A percentile compares a stretch with the other conserved stretches of the same genome.
phyloP scores from a whole-genome alignment of 2,113 vertebrate species.

The Nothocercus julius region DNA sequence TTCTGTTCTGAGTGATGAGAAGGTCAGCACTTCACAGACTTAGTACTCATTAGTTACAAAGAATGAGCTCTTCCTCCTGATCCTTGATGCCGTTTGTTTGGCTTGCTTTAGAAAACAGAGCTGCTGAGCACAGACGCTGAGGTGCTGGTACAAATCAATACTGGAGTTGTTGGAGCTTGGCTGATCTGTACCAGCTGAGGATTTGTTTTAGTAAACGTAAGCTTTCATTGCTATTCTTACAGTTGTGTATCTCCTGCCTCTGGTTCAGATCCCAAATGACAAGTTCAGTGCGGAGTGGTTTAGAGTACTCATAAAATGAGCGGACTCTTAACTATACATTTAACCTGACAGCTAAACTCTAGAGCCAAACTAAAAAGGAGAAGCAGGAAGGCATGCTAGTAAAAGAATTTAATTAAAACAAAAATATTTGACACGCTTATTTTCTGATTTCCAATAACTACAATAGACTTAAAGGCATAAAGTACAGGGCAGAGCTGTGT shows the following conservation, averaged over 20 bases:
- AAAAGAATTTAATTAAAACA: neutral
- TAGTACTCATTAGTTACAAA: neutral
- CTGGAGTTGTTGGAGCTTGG: neutral
- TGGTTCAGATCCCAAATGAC: slow-evolving; percentile 4
- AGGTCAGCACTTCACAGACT: neutral
- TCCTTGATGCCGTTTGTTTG: neutral
- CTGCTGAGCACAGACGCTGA: neutral
- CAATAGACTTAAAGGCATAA: neutral
- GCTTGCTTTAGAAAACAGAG: slow-evolving; percentile 9
- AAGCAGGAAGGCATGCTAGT: neutral
- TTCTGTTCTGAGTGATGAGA: neutral
- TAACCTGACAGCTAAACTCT: neutral
- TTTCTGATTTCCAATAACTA: neutral
- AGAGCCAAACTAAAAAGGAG: neutral
- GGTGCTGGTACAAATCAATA: neutral
- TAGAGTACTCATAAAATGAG: neutral
- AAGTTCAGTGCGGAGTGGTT: slow-evolving; percentile 29
- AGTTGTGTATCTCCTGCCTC: neutral
- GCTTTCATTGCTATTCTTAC: neutral
- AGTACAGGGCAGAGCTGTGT: neutral
- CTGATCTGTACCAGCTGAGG: neutral
- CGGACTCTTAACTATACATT: neutral
- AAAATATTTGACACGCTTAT: neutral
- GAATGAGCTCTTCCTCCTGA: neutral
- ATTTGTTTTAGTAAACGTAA: slow-evolving; percentile 18